phyloP scores from a whole-genome alignment of 1,140 invertebrate species.

The Halyomorpha halys region DNA sequence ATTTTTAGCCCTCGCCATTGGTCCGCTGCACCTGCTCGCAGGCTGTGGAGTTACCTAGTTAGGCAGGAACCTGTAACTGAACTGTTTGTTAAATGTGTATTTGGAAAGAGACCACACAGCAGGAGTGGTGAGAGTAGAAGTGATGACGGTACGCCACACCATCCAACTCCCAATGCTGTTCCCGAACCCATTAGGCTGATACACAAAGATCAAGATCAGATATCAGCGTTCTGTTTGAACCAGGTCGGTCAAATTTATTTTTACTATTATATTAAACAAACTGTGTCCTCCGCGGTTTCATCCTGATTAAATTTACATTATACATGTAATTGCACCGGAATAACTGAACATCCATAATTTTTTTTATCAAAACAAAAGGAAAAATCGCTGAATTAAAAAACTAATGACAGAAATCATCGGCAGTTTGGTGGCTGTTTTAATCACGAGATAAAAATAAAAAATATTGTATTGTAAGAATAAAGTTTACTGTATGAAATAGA shows the following conservation, averaged over 20 bases:
- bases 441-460: no score
- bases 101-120: slow-evolving; percentile 51
- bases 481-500: no score
- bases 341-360: no score
- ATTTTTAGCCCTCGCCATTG: slow-evolving; percentile 49
- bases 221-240: slow-evolving; percentile 93
- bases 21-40: slow-evolving; percentile 66
- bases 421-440: no score
- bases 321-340: no score
- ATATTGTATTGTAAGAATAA: no score
- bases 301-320: no score
- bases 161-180: slow-evolving; percentile 31
- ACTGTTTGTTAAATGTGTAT: slow-evolving; percentile 91
- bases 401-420: no score
- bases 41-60: slow-evolving; percentile 90
- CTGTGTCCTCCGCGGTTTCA: no score
- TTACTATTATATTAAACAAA: background rate
- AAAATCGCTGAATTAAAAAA: no score
- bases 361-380: no score
- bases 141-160: background rate
- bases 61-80: slow-evolving; percentile 88
- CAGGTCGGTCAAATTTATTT: slow-evolving; percentile 45
- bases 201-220: slow-evolving; percentile 97
- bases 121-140: slow-evolving; percentile 12
- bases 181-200: slow-evolving; percentile 86